Percentiles rank a stretch among this genome's conserved stretches.
phyloP scores from a whole-genome alignment of 2,113 vertebrate species.

The Setophaga petechia region DNA sequence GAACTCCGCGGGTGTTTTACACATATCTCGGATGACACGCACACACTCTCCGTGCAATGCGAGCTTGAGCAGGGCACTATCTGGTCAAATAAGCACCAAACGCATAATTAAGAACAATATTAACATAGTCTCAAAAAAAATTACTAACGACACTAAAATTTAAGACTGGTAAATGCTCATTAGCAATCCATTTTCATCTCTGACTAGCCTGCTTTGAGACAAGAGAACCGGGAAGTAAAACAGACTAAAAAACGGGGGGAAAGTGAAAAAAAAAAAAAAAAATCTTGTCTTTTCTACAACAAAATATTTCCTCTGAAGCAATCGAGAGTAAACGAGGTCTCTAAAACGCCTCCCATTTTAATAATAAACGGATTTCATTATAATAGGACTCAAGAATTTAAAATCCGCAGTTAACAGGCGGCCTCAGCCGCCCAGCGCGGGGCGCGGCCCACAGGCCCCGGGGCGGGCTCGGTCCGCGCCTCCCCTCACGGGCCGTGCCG shows the following conservation, averaged over 20 bases:
- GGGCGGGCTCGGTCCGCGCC: background rate
- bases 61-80: background rate
- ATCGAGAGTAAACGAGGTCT: background rate
- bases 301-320: background rate
- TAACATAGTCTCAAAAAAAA: background rate
- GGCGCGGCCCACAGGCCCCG: background rate
- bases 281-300: background rate
- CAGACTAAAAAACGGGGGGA: background rate
- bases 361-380: background rate
- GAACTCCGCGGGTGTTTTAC: background rate
- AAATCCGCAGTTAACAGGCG: rapidly evolving
- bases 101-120: background rate
- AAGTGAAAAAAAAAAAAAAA: background rate
- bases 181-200: background rate
- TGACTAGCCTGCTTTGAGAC: background rate
- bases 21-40: background rate
- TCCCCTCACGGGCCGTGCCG: background rate
- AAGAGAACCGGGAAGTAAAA: background rate
- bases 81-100: background rate
- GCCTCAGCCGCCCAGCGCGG: background rate
- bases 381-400: background rate
- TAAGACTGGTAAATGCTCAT: background rate
- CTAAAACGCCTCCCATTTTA: background rate
- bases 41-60: background rate
- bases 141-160: background rate